phyloP scores from a whole-genome alignment of 2,113 vertebrate species.

The Paracanthobrama guichenoti region DNA sequence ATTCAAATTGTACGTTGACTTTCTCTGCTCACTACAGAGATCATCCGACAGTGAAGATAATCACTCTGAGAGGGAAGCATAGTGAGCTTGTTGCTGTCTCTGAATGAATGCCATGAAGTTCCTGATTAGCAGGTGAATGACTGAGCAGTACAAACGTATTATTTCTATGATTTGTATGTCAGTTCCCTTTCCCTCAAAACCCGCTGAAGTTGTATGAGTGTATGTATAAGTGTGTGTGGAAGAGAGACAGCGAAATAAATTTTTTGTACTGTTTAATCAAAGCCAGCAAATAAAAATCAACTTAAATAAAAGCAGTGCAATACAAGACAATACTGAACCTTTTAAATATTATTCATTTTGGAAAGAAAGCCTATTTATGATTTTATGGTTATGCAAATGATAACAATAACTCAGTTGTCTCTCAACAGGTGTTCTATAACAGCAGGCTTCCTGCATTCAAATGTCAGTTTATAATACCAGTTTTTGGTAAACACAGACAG shows the following conservation, averaged over 20 bases:
- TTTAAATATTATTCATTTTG: background rate
- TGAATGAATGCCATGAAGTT: conserved; percentile 49
- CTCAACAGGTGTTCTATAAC: background rate
- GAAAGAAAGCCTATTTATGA: background rate
- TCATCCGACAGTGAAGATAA: conserved; percentile 48
- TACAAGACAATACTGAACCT: conserved; percentile 2
- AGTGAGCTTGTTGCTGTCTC: conserved; percentile 59
- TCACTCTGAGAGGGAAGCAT: conserved; percentile 52
- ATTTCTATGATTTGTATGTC: conserved; percentile 46
- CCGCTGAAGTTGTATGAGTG: background rate
- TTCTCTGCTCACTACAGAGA: conserved; percentile 32
- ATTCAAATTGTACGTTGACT: conserved; percentile 10
- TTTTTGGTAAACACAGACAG: conserved; percentile 10
- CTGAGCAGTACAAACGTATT: conserved; percentile 45
- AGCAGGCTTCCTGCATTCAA: background rate
- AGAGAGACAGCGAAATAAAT: background rate
- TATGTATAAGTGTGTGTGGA: background rate
- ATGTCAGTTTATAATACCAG: background rate
- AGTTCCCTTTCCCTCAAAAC: conserved; percentile 3
- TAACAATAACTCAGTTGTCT: background rate
- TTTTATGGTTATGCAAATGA: conserved; percentile 34
- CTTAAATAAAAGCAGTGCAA: background rate
- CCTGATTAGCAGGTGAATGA: conserved; percentile 55
- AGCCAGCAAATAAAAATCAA: background rate
- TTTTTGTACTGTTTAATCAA: conserved; percentile 13